Evolutionary conservation across 1,140 invertebrate species (phyloP).

Genomic region (Oryzaephilus surinamensis): DNA sequence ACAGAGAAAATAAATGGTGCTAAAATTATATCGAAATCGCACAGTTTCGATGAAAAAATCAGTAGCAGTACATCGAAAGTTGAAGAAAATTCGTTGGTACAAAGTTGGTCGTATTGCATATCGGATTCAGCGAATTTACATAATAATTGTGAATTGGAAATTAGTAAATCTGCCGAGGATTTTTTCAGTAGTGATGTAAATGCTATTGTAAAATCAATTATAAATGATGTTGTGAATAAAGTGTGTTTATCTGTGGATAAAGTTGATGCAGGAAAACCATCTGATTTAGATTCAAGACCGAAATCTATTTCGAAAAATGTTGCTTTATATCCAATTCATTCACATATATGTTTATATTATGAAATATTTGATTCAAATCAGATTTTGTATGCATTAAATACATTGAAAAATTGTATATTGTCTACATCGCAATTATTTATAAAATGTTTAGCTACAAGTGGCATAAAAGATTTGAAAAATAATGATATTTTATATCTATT

Average conservation of each 20-base stretch:
- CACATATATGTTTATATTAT: constrained; percentile 72
- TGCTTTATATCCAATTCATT: constrained; percentile 65
- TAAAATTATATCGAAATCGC: constrained; percentile 35
- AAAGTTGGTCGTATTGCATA: constrained; percentile 34
- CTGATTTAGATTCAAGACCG: constrained; percentile 20
- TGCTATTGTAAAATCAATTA: constrained; percentile 22
- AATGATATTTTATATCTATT: constrained; percentile 52
- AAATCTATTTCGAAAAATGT: constrained; percentile 35
- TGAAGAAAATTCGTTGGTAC: constrained; percentile 25
- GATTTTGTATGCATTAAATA: constrained; percentile 67
- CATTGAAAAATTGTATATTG: constrained; percentile 60
- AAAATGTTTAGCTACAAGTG: constrained; percentile 32
- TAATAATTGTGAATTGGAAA: constrained; percentile 28
- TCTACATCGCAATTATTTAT: constrained; percentile 65
- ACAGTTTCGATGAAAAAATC: constrained; percentile 33
- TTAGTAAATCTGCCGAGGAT: constrained; percentile 32
- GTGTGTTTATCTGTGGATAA: constrained; percentile 21
- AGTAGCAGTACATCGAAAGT: constrained; percentile 13
- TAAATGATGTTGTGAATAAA: constrained; percentile 30
- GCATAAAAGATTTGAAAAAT: constrained; percentile 36
- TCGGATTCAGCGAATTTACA: constrained; percentile 29
- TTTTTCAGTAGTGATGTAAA: constrained; percentile 29
- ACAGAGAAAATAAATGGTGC: constrained; percentile 22
- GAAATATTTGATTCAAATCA: constrained; percentile 70
- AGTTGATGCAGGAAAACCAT: constrained; percentile 14